A percentile compares a stretch with the other conserved stretches of the same genome.
phyloP scores from a whole-genome alignment of 2,888 invertebrate species.

The Aporophyla nigra region DNA sequence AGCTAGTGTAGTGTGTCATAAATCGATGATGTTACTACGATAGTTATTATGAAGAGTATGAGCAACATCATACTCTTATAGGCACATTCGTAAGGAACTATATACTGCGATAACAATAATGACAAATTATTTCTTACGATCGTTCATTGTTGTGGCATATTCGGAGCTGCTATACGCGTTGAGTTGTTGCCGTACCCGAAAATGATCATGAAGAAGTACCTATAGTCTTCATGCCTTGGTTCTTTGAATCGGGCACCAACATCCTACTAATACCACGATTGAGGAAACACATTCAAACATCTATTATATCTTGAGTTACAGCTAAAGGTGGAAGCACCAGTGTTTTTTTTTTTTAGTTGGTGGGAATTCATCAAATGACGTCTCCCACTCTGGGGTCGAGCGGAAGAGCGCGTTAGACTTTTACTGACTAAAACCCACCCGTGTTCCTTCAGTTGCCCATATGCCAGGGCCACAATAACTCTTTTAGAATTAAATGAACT shows the following conservation, averaged over 20 bases:
- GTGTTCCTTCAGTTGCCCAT: no score
- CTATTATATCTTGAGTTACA: neutral
- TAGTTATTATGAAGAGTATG: neutral
- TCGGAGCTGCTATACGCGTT: constrained; percentile 1
- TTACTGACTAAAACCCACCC: no score
- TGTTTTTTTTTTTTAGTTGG: no score
- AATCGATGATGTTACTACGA: neutral
- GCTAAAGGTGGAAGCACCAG: no score
- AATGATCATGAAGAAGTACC: neutral
- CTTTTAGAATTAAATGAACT: no score
- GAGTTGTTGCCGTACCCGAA: neutral
- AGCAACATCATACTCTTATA: neutral
- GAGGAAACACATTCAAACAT: neutral
- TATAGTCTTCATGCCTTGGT: neutral
- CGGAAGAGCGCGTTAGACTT: no score
- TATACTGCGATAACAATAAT: neutral
- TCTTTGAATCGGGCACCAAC: no score
- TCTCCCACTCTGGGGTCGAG: no score
- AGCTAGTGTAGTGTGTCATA: neutral
- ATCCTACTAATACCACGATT: neutral
- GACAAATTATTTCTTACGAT: constrained; percentile 9
- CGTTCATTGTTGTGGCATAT: constrained; percentile 23
- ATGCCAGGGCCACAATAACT: no score
- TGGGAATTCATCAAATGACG: no score
- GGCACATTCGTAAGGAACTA: neutral